A percentile compares a stretch with the other conserved stretches of the same genome.
phyloP scores from a whole-genome alignment of 92 coral and sea anemone species.

The Heliopora coerulea region DNA sequence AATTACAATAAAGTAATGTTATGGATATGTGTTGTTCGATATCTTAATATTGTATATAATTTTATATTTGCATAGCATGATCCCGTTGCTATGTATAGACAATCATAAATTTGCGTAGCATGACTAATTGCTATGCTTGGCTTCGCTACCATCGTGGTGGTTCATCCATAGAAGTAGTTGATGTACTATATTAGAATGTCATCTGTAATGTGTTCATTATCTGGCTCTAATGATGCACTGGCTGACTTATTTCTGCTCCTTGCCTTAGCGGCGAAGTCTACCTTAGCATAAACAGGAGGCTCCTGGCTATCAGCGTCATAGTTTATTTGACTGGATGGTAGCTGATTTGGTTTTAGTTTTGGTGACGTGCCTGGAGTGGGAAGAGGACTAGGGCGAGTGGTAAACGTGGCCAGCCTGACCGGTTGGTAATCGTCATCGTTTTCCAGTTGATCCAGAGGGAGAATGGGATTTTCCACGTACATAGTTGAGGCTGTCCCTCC shows the following conservation, averaged over 20 bases:
- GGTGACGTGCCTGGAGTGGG: slow-evolving; percentile 16
- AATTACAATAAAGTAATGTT: no score
- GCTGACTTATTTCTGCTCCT: slow-evolving; percentile 17
- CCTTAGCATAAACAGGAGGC: slow-evolving; percentile 53
- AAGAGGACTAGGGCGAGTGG: slow-evolving; percentile 37
- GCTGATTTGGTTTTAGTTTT: slow-evolving; percentile 3
- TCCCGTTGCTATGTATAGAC: no score
- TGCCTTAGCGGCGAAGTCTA: slow-evolving; percentile 51
- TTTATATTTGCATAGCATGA: no score
- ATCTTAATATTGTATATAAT: no score
- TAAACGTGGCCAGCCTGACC: slow-evolving; percentile 23
- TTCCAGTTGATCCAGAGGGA: slow-evolving; percentile 1
- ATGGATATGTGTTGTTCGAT: no score
- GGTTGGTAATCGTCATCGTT: slow-evolving; percentile 32
- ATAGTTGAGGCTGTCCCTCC: background rate
- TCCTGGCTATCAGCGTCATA: background rate
- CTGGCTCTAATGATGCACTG: no score
- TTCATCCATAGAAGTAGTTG: no score
- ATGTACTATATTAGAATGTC: slow-evolving; percentile 19
- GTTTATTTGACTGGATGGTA: background rate
- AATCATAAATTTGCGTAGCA: no score
- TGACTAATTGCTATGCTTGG: no score
- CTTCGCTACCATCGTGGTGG: no score
- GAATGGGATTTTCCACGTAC: slow-evolving; percentile 37
- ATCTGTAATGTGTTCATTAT: slow-evolving; percentile 10